These are phyloP conservation scores for Dicrurus megarhynchus DNA, from an alignment of 2,113 vertebrate genomes.

Conservation along the genomic window DNA sequence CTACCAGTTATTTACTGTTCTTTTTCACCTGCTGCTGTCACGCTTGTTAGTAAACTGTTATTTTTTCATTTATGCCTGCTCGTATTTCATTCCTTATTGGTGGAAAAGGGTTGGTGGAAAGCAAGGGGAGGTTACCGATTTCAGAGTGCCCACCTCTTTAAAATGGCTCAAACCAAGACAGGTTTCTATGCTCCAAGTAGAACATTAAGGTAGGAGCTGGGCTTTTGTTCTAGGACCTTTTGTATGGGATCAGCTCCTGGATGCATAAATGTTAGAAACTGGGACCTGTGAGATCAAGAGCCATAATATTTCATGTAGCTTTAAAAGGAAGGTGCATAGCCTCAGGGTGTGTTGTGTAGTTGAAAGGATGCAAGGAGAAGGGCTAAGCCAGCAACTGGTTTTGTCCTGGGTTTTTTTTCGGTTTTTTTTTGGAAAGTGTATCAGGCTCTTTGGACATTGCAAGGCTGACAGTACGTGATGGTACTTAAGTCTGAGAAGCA, in stretches of 20 bases:
- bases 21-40: not conserved
- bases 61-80: not conserved
- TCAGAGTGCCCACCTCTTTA: not conserved
- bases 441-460: not conserved
- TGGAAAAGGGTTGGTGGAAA: not conserved
- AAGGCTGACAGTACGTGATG: not conserved
- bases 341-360: not conserved
- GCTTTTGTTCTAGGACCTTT: not conserved
- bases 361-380: not conserved
- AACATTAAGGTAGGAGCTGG: not conserved
- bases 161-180: not conserved
- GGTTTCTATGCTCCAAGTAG: not conserved
- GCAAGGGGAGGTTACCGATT: not conserved
- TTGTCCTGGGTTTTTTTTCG: not conserved
- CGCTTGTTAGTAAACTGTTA: not conserved
- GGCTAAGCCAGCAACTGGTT: not conserved
- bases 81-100: not conserved
- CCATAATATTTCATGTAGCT: not conserved
- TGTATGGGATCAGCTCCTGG: not conserved
- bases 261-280: not conserved
- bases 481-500: not conserved
- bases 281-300: not conserved
- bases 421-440: not conserved
- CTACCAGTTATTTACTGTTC: not conserved
- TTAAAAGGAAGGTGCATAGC: not conserved